Evolutionary conservation across 1,140 invertebrate genomes (phyloP), one percentile per base, ranked within the genome.

Genomic region (Drosophila yakuba): DNA sequence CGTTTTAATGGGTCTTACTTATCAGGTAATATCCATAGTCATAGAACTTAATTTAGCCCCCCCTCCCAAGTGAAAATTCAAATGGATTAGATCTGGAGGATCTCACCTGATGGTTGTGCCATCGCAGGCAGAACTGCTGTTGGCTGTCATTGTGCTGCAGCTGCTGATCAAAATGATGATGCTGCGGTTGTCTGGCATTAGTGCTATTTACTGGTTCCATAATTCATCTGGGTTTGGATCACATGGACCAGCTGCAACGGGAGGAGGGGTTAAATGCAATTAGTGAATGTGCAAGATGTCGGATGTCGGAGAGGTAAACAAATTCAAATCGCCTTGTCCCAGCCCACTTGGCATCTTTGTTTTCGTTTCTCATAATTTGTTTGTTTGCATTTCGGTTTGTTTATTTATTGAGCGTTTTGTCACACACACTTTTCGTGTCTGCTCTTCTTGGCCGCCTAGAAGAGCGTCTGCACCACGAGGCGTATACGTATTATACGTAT

Each of bases 31-130:
- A 6, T 14, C 17, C 17, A 17, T 12, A 14, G 28, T 28, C 23
- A n/a, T 12, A 60, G 74, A 14, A 68, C 20, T 20, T 20, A 20
- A 20, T 20, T 20, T 20, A 20, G 20, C 20, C 20, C 20, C 51
- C 12, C 1, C 23, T n/a, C 44, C 3, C 20, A 14, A 47, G n/a
- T 5, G n/a, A 14, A 15, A 28, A 28, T 48, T 1, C 25, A 14
- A 6, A 32, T 32, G 28, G 8, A 1, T 20, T 20, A 2, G 15
- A 5, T 25, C 20, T 63, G 4, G 56, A 60, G 38, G 25, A 15
- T 17, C 51, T 93, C 93, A 94, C 94, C 93, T 96, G 95, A 92
- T 96, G 96, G 93, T 96, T 96, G 92, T 96, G 96, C 96, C 96
- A 97, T 92, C 96, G 94, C 68, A 97, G 93, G 90, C 95, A 96